Evolutionary conservation across 92 coral and sea anemone genomes (phyloP), one percentile per base, ranked within the genome.

Genomic region (Palythoa heliodiscus): DNA sequence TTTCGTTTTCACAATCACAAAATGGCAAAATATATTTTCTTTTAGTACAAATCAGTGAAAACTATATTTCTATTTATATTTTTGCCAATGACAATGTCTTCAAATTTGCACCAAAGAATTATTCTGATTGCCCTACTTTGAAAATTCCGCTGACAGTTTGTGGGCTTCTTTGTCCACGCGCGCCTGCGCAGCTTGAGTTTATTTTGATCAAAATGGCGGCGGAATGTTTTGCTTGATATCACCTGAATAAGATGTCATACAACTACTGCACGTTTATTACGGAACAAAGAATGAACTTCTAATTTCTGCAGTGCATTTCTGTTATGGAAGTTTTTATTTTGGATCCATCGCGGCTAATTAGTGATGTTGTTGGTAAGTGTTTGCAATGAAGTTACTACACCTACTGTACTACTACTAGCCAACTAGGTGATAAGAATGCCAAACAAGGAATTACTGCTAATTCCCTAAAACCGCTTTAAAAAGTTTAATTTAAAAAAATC

Each of bases 281-380:
- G 11, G 38, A 14, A 24, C 19, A 47, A 20, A 25, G 55, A 39
- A 40, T 20, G 70, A 6, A n/a, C 1, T 14, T 79, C 54, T 29
- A 52, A 70, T 16, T 48, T 68, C 61, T 70, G 25, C 20, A 48
- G 52, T 29, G 17, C 23, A 25, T 20, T 52, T 20, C 25, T 55
- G 38, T 67, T 23, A 96, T 94, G 99, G 98, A 96, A 68, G 93
- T 93, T 73, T 96, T 94, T 91, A 89, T 93, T 52, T 74, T 92
- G 55, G 98, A 96, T 71, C 92, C 93, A 77, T 92, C 94, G 55
- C 91, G 92, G 50, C 89, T 96, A 11, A 94, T 94, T 53, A 87
- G 92, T 71, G 99, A 96, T 84, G 90, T 96, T 78, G 88, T 92
- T 29, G 99, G 99, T 94, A 54, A 67, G 93, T 83, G 22, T 14